phyloP scores from a whole-genome alignment of 2,888 invertebrate genomes.

The Folsomia candida region DNA sequence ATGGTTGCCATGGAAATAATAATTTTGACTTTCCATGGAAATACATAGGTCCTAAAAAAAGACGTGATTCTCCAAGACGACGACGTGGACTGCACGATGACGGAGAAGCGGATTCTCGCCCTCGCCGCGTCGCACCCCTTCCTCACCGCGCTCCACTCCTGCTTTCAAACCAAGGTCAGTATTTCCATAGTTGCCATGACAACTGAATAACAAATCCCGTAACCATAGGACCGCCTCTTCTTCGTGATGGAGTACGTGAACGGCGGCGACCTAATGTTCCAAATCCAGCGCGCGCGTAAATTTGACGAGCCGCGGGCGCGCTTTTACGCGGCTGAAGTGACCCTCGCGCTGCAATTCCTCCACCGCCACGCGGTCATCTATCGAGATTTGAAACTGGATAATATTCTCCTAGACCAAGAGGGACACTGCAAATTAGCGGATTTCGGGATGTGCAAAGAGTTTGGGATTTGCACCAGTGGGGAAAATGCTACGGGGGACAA shows the following conservation, averaged over 20 bases:
- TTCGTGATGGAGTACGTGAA: constrained; percentile 99
- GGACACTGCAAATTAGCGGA: constrained; percentile 93
- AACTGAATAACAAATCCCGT: too few relatives aligned
- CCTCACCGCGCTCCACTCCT: constrained; percentile 92
- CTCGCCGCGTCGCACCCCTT: constrained; percentile 98
- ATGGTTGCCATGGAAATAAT: not conserved
- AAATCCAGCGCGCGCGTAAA: constrained; percentile 96
- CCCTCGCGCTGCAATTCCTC: constrained; percentile 93
- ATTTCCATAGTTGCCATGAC: too few relatives aligned
- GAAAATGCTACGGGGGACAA: too few relatives aligned
- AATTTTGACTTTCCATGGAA: too few relatives aligned
- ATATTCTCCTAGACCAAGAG: constrained; percentile 92
- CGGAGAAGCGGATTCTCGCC: constrained; percentile 93
- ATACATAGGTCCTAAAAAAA: constrained; percentile 84
- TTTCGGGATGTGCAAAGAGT: constrained; percentile 99
- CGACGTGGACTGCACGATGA: constrained; percentile 98
- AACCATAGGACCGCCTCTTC: constrained; percentile 93
- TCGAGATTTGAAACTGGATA: constrained; percentile 96
- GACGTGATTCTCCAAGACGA: constrained; percentile 98
- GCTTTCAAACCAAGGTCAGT: constrained; percentile 95
- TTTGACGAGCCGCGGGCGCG: constrained; percentile 93
- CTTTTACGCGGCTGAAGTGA: constrained; percentile 98
- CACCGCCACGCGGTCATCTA: constrained; percentile 97
- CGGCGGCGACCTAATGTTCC: constrained; percentile 98
- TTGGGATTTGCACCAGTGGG: too few relatives aligned